Evolutionary conservation across 2,888 invertebrate species (phyloP).

Genomic region (Deilephila elpenor): DNA sequence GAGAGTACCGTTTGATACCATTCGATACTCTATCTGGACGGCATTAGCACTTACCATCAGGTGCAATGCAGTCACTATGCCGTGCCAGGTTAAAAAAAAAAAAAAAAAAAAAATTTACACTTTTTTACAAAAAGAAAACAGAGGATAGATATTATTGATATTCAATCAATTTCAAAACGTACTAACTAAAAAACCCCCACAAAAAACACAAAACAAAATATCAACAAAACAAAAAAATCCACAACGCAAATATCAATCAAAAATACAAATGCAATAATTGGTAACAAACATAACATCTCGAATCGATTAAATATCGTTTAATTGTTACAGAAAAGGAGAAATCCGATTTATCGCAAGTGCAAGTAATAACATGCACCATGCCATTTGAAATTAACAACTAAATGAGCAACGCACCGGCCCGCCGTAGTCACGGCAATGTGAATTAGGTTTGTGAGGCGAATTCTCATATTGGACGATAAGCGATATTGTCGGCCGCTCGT

Average conservation of each 20-base stretch:
- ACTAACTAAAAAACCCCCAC: too few relatives aligned
- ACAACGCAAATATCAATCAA: background rate
- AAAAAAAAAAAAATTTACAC: too few relatives aligned
- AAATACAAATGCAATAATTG: constrained; percentile 18
- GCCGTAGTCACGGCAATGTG: constrained; percentile 76
- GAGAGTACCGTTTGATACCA: too few relatives aligned
- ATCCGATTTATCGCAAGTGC: constrained; percentile 50
- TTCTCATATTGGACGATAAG: constrained; percentile 52
- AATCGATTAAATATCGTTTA: constrained; percentile 61
- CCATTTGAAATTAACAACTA: constrained; percentile 82
- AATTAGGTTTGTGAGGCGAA: constrained; percentile 81
- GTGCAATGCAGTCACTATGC: too few relatives aligned
- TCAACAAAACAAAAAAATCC: too few relatives aligned
- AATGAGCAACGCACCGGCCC: constrained; percentile 80
- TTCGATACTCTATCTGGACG: too few relatives aligned
- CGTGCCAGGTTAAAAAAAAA: too few relatives aligned
- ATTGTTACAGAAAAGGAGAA: constrained; percentile 58
- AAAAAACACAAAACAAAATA: too few relatives aligned
- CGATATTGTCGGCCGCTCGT: constrained; percentile 9
- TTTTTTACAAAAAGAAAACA: too few relatives aligned
- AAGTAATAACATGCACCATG: constrained; percentile 82
- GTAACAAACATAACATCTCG: constrained; percentile 32
- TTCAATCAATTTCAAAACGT: too few relatives aligned
- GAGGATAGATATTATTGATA: too few relatives aligned
- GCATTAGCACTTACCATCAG: too few relatives aligned